phyloP scores from a whole-genome alignment of 2,797 vertebrate genomes.

The Helostoma temminkii region DNA sequence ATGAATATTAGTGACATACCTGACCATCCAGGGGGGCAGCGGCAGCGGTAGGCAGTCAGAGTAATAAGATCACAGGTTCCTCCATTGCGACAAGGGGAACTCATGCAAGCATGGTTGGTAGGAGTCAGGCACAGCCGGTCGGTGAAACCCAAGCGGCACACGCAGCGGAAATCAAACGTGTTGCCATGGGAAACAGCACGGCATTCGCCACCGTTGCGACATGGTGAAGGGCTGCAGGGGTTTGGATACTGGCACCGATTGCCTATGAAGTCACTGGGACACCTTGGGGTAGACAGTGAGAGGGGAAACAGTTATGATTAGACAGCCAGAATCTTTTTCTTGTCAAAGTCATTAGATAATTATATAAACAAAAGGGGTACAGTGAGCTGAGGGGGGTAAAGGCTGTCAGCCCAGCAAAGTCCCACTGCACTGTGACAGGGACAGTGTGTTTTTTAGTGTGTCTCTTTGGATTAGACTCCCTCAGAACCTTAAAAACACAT shows the following conservation, averaged over 20 bases:
- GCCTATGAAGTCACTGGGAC: conserved; percentile 86
- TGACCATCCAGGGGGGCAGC: conserved; percentile 95
- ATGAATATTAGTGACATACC: conserved; percentile 84
- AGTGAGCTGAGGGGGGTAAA: conserved; percentile 11
- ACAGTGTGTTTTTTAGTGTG: conserved; percentile 77
- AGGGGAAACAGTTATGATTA: conserved; percentile 23
- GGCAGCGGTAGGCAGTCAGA: conserved; percentile 88
- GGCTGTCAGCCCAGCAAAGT: conserved; percentile 65
- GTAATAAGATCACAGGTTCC: conserved; percentile 91
- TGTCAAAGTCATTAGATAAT: conserved; percentile 43
- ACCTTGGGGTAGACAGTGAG: conserved; percentile 79
- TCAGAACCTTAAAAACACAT: conserved; percentile 81
- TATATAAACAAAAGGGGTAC: conserved; percentile 49
- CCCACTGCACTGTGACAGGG: conserved; percentile 46
- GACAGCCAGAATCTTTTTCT: conserved; percentile 22
- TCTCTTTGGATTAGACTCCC: conserved; percentile 79
- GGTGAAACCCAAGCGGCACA: conserved; percentile 91
- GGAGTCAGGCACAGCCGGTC: conserved; percentile 94
- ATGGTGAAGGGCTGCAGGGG: conserved; percentile 92
- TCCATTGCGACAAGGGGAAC: conserved; percentile 93
- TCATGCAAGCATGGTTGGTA: conserved; percentile 91
- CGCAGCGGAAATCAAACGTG: conserved; percentile 86
- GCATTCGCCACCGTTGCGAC: conserved; percentile 92
- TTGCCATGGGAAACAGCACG: conserved; percentile 80
- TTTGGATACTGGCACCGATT: conserved; percentile 89